A percentile compares a stretch with the other conserved stretches of the same genome.
These are phyloP conservation scores for Arctopsyche grandis DNA, from an alignment of 1,140 invertebrate species.

Conservation along the genomic window DNA sequence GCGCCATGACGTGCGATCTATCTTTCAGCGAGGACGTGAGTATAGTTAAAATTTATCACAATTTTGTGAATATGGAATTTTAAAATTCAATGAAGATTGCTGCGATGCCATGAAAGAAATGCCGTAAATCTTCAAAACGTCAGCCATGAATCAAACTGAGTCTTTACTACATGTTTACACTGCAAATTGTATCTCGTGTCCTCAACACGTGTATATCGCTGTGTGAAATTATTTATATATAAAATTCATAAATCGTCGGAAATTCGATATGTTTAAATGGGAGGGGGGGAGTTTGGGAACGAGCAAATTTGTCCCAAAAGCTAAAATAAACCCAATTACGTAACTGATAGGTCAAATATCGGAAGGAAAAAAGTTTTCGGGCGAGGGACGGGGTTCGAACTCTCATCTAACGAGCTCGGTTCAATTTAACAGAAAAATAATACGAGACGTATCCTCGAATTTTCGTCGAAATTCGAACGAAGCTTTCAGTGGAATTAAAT, in stretches of 20 bases:
- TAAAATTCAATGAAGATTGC: constrained; percentile 13
- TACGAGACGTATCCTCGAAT: not conserved
- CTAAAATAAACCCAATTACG: constrained; percentile 27
- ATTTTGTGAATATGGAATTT: not conserved
- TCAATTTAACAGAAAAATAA: constrained; percentile 15
- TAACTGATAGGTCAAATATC: constrained; percentile 24
- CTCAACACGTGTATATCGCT: not conserved
- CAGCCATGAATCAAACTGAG: constrained; percentile 18
- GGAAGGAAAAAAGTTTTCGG: not conserved
- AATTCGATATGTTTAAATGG: not conserved
- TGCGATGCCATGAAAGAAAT: not conserved
- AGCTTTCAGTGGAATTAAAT: not conserved
- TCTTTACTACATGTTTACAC: not conserved
- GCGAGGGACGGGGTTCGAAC: not conserved
- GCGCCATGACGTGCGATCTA: not conserved
- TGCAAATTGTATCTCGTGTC: not conserved
- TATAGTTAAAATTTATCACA: not conserved
- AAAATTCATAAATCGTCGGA: not conserved
- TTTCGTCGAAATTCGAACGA: not conserved
- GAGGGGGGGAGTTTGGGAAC: not conserved
- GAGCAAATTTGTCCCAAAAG: not conserved
- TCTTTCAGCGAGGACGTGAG: not conserved
- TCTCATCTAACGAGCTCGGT: constrained; percentile 1
- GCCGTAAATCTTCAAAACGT: not conserved
- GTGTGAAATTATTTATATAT: not conserved